A percentile compares a stretch with the other conserved stretches of the same genome.
Conservation (phyloP, 2,797 vertebrate species). For the Petrocephalus schoutedeni region DNA sequence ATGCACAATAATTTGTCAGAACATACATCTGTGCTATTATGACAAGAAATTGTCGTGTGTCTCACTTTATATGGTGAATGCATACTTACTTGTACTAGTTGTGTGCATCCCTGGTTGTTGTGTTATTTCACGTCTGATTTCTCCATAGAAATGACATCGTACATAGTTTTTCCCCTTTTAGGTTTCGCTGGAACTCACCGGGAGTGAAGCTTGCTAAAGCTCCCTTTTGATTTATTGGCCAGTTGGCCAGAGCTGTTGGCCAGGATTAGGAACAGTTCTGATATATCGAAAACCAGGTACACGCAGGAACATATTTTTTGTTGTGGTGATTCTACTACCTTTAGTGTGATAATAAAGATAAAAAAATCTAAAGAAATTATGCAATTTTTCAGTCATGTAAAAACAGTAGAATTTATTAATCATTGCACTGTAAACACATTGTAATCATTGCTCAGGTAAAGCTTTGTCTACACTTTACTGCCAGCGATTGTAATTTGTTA, state of each 20-base stretch:
- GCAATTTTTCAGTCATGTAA: neutral
- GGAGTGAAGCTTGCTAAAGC: neutral
- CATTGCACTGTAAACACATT: neutral
- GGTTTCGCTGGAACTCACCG: neutral
- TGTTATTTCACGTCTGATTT: neutral
- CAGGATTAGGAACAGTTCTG: neutral
- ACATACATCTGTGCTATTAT: neutral
- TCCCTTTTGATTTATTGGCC: neutral
- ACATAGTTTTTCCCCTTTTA: neutral
- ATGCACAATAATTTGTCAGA: neutral
- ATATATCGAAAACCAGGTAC: neutral
- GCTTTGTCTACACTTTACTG: neutral
- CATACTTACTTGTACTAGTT: neutral
- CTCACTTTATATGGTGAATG: neutral
- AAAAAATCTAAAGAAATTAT: neutral
- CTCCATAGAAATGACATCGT: neutral
- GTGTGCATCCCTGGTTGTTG: neutral
- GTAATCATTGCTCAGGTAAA: neutral
- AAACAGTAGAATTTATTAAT: neutral
- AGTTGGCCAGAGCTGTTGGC: neutral
- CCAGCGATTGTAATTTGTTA: neutral
- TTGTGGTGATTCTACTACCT: neutral
- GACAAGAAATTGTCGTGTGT: neutral
- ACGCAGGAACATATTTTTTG: neutral
- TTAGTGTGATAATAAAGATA: neutral